phyloP scores from a whole-genome alignment of 2,888 invertebrate species.

The Thymelicus lineola region DNA sequence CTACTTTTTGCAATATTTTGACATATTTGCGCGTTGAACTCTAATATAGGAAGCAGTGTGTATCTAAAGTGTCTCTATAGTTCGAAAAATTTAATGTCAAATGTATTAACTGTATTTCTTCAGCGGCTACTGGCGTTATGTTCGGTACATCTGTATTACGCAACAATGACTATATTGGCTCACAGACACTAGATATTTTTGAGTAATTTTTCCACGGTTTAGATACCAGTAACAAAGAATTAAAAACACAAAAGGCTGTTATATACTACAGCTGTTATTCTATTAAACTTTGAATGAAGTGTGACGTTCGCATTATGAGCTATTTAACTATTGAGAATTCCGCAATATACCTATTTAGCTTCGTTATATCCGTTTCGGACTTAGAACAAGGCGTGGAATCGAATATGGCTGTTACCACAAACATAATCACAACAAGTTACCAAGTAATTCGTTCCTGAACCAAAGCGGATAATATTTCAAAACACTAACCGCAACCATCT shows the following conservation, averaged over 20 bases:
- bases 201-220: conserved; percentile 26
- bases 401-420: conserved; percentile 13
- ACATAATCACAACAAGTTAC: conserved; percentile 21
- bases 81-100: conserved; percentile 18
- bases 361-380: not conserved
- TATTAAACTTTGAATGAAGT: conserved; percentile 22
- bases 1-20: not conserved
- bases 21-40: conserved; percentile 21
- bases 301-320: conserved; percentile 8
- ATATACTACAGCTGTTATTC: conserved; percentile 32
- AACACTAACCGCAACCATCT: conserved; percentile 41
- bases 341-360: conserved; percentile 6
- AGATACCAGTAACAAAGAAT: conserved; percentile 14
- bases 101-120: conserved; percentile 4
- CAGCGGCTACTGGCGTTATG: not conserved
- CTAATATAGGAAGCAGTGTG: conserved; percentile 16
- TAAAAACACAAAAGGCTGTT: conserved; percentile 43
- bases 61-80: conserved; percentile 7
- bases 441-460: conserved; percentile 21
- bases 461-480: conserved; percentile 36
- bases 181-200: conserved; percentile 29
- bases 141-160: conserved; percentile 13
- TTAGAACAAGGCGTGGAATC: conserved; percentile 2
- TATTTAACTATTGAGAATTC: conserved; percentile 12
- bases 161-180: conserved; percentile 20